Evolutionary conservation across 2,797 vertebrate species (phyloP).

Genomic region (Strix occidentalis): DNA sequence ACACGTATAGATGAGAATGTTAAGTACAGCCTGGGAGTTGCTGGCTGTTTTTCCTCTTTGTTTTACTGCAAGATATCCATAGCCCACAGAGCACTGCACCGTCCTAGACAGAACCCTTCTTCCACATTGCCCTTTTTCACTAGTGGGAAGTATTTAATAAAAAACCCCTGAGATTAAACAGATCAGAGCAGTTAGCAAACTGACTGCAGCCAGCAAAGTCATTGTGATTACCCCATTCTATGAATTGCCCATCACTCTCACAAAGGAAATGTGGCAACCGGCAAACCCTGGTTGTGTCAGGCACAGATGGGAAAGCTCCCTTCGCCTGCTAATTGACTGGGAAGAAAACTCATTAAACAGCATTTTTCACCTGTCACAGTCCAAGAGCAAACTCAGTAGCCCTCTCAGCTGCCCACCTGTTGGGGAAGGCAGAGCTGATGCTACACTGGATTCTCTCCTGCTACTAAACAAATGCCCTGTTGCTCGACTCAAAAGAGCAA

Average conservation of each 20-base stretch:
- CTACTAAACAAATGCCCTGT: background rate
- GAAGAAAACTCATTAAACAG: slow-evolving; percentile 63
- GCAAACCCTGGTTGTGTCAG: background rate
- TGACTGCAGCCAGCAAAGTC: background rate
- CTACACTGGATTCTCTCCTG: background rate
- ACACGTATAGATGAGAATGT: background rate
- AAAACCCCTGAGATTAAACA: background rate
- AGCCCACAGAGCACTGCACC: background rate
- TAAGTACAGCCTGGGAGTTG: background rate
- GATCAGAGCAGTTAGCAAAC: background rate
- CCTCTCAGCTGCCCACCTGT: slow-evolving; percentile 19
- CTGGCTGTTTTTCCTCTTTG: background rate
- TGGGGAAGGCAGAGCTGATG: background rate
- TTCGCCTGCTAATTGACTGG: slow-evolving; percentile 53
- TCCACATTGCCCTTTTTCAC: background rate
- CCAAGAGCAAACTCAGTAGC: slow-evolving; percentile 19
- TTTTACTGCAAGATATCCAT: background rate
- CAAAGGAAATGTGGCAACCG: slow-evolving; percentile 10
- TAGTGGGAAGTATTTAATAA: background rate
- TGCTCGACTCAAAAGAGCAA: background rate
- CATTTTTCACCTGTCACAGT: slow-evolving; percentile 57
- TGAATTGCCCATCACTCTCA: background rate
- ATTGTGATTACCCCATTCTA: background rate
- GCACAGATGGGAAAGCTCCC: slow-evolving; percentile 56
- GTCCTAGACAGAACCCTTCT: background rate